These are phyloP conservation scores for Portunus trituberculatus DNA, from an alignment of 1,140 invertebrate species.

Conservation along the genomic window DNA sequence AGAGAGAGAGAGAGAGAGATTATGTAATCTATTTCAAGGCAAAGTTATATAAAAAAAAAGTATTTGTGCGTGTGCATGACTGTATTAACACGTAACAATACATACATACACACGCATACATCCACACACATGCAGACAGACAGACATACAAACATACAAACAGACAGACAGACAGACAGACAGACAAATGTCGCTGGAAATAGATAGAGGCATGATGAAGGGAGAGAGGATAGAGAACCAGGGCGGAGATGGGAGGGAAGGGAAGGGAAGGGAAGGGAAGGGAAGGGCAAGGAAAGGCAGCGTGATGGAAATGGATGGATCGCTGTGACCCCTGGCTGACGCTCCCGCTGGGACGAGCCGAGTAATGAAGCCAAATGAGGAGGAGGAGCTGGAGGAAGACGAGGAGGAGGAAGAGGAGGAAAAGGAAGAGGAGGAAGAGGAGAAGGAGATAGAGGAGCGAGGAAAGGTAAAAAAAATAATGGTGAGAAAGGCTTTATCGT, in stretches of 20 bases:
- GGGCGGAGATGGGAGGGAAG: neutral
- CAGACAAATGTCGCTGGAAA: neutral
- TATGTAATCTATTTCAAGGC: no score
- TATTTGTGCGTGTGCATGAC: neutral
- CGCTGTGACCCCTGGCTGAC: slow-evolving; percentile 22
- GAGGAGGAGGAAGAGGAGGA: neutral
- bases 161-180: neutral
- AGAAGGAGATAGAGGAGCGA: neutral
- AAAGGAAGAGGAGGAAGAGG: neutral
- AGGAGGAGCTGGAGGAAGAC: neutral
- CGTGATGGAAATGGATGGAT: slow-evolving; percentile 50
- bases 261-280: neutral
- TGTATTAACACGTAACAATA: neutral
- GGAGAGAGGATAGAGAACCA: neutral
- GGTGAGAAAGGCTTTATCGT: neutral
- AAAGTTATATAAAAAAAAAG: neutral
- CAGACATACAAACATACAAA: no score
- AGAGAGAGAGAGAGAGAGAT: no score
- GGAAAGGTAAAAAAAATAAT: neutral
- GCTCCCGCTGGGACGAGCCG: neutral
- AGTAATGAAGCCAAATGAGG: slow-evolving; percentile 37
- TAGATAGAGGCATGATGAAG: neutral
- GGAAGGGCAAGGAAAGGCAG: neutral
- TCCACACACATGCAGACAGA: no score
- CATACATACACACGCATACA: no score